Base-by-base conservation (phyloP, 2,113 vertebrate species). In the Limnothrissa miodon region DNA sequence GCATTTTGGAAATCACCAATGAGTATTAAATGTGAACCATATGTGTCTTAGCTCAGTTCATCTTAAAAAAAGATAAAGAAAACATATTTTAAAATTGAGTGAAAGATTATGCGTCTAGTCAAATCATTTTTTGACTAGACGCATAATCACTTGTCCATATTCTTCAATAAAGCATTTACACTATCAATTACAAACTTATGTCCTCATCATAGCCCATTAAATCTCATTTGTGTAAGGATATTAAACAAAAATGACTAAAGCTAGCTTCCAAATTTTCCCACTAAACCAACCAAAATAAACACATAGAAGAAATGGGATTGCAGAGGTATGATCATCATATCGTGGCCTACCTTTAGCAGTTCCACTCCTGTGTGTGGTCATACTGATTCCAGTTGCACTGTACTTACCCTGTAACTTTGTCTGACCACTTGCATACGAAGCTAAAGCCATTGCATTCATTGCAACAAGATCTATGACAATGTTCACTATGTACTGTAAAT, bases 351-450 rank as follows among this genome's bases (percentile, higher is more conserved):
- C 90, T 91, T 87, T 48, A 86, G 85, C 83, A 81, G 39, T 83
- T 89, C 79, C 74, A 83, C 84, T 83, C 84, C 86, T 86, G 81
- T 79, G 70, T 81, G 74, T 66, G 81, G 83, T 80, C 79, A 83
- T 79, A 86, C 81, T 87, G 78, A 83, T 86, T 82, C 82, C 82
- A 85, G 66, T 85, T 80, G 84, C 82, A 88, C 88, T 89, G 80
- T 91, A 91, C 90, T 91, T 90, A 91, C 90, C 90, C 85, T 80
- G 85, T 81, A 45, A 82, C 85, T 80, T 83, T 85, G 79, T 80
- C 83, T 87, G 86, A 85, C 59, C 79, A 6, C 87, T 82, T 83
- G 87, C 45, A 81, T 84, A 84, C 33, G 13, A 44, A 83, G 80
- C 78, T 80, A 66, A 48, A 85, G 19, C 21, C 51, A 56, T 23